These are phyloP conservation scores for Tetragonula clypearis DNA, from an alignment of 1,140 invertebrate genomes.

Conservation along the genomic window DNA sequence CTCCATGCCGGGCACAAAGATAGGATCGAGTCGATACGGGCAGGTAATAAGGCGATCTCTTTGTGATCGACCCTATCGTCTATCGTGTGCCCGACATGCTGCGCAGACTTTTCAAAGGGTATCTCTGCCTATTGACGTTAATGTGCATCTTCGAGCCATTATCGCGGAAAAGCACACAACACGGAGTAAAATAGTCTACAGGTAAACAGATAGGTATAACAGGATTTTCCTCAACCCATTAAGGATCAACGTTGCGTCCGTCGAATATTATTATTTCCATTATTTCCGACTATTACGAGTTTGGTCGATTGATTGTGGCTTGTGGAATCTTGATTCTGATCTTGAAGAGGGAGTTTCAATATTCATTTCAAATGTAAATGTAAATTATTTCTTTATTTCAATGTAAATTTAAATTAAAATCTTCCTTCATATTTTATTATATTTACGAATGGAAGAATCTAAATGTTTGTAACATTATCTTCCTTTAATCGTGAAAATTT, in stretches of 20 bases:
- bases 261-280: neutral
- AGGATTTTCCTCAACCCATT: neutral
- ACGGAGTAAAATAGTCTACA: constrained; percentile 27
- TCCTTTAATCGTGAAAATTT: too few relatives aligned
- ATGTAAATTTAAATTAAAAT: neutral
- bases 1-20: constrained; percentile 39
- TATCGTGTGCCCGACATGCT: constrained; percentile 24
- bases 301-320: too few relatives aligned
- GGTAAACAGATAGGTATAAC: constrained; percentile 1
- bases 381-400: neutral
- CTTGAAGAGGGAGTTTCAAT: too few relatives aligned
- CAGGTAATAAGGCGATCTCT: constrained; percentile 59
- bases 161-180: constrained; percentile 13
- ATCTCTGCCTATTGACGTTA: constrained; percentile 32
- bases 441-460: neutral
- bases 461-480: neutral
- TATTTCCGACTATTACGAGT: neutral
- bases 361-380: neutral
- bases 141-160: constrained; percentile 43
- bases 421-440: too few relatives aligned
- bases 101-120: constrained; percentile 54
- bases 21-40: constrained; percentile 53
- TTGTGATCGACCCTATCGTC: constrained; percentile 49
- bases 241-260: neutral
- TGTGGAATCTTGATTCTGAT: neutral